phyloP scores from a whole-genome alignment of 2,888 invertebrate genomes.

The Eledona agricola region DNA sequence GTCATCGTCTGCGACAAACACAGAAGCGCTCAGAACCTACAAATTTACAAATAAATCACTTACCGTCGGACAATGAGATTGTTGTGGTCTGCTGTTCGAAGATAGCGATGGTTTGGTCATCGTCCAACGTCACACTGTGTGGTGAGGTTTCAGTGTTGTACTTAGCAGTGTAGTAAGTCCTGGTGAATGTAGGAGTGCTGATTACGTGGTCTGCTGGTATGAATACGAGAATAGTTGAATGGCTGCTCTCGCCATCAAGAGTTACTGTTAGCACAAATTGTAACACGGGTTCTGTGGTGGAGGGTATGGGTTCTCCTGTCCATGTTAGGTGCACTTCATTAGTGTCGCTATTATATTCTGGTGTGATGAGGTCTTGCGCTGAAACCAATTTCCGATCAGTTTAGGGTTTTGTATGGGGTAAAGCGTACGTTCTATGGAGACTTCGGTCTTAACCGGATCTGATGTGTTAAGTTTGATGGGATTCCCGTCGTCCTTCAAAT shows the following conservation, averaged over 20 bases:
- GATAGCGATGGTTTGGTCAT: background rate
- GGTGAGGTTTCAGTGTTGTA: slow-evolving; percentile 1
- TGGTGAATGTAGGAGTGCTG: slow-evolving; percentile 17
- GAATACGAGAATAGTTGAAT: slow-evolving; percentile 4
- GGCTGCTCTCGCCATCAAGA: slow-evolving; percentile 58
- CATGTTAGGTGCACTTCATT: slow-evolving; percentile 1
- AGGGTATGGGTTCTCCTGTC: slow-evolving; percentile 2
- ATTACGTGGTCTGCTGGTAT: slow-evolving; percentile 9
- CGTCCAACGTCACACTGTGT: background rate
- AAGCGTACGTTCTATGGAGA: slow-evolving; percentile 4
- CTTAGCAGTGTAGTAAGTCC: slow-evolving; percentile 13
- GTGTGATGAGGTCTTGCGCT: too few species aligned
- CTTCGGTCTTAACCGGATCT: slow-evolving; percentile 3
- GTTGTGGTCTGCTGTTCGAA: slow-evolving; percentile 1
- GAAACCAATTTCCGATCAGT: too few species aligned
- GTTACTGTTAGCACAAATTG: slow-evolving; percentile 11
- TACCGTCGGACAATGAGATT: slow-evolving; percentile 33
- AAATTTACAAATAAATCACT: slow-evolving; percentile 36
- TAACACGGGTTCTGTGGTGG: slow-evolving; percentile 1
- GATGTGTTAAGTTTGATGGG: slow-evolving; percentile 9
- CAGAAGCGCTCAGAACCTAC: slow-evolving; percentile 2
- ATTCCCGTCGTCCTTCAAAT: slow-evolving; percentile 20
- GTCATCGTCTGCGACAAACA: slow-evolving; percentile 4
- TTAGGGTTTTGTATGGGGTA: too few species aligned
- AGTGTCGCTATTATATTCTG: too few species aligned